Conservation (phyloP, 37 sponge, comb jelly and placozoan genomes). For the Halichondria panicea region DNA sequence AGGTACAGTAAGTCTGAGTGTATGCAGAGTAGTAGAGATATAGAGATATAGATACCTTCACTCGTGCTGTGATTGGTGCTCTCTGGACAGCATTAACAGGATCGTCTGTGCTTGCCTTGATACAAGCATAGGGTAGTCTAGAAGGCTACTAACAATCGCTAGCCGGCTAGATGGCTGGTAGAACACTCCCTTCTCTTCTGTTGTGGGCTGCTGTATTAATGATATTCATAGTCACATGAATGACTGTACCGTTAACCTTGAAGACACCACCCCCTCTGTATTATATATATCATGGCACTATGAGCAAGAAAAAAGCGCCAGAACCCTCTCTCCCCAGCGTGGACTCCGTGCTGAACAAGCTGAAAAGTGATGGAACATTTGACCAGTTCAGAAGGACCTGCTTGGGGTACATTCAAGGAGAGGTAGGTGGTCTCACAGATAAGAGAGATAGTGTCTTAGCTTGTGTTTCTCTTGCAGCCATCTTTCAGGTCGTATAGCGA, state of each 20-base stretch:
- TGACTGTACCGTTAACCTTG: constrained; percentile 2
- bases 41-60: no score
- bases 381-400: constrained; percentile 72
- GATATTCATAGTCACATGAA: constrained; percentile 48
- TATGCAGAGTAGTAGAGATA: no score
- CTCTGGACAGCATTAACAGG: no score
- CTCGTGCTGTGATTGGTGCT: no score
- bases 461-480: constrained; percentile 23
- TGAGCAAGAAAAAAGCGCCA: no score
- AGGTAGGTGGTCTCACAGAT: constrained; percentile 55
- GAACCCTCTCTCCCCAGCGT: constrained; percentile 44
- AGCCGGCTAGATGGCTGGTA: neutral
- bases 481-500: constrained; percentile 61
- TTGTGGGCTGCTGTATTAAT: constrained; percentile 5
- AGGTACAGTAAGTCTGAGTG: no score
- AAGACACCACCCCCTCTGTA: no score
- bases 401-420: constrained; percentile 45
- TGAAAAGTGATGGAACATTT: constrained; percentile 71
- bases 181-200: neutral
- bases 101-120: neutral
- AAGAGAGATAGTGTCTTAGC: neutral
- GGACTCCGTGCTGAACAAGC: constrained; percentile 51
- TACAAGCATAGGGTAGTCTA: neutral
- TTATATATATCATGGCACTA: no score
- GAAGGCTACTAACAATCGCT: neutral